A percentile compares a stretch with the other conserved stretches of the same genome.
phyloP scores from a whole-genome alignment of 2,113 vertebrate species.

The Protobothrops flavoviridis region DNA sequence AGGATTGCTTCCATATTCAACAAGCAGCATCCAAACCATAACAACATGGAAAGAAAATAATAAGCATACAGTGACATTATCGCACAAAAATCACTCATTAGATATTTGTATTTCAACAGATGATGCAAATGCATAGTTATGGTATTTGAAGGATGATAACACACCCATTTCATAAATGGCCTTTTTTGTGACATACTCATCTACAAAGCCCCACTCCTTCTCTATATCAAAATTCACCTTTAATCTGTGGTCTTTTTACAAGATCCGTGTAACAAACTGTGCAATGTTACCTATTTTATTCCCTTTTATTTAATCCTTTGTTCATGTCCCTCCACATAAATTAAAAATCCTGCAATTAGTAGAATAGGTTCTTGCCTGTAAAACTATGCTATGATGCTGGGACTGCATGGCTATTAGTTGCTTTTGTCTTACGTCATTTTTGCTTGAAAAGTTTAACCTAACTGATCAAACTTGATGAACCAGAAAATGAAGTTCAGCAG shows the following conservation, averaged over 20 bases:
- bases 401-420: not conserved
- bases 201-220: not conserved
- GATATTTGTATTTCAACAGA: not conserved
- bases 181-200: not conserved
- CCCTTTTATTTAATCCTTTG: not conserved
- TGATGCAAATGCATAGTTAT: not conserved
- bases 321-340: not conserved
- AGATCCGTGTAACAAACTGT: not conserved
- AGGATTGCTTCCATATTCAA: not conserved
- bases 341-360: not conserved
- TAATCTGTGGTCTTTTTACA: not conserved
- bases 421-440: slow-evolving; percentile 30
- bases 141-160: not conserved
- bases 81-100: not conserved
- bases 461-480: slow-evolving; percentile 38
- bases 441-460: slow-evolving; percentile 46
- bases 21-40: not conserved
- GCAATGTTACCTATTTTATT: not conserved
- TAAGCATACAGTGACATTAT: not conserved
- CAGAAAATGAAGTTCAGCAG: slow-evolving; percentile 29
- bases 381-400: not conserved
- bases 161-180: not conserved
- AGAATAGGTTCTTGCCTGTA: not conserved
- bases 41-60: not conserved
- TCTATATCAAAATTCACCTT: not conserved